A percentile compares a stretch with the other conserved stretches of the same genome.
Conservation (phyloP, 2,113 vertebrate genomes). For the Acinonyx jubatus region DNA sequence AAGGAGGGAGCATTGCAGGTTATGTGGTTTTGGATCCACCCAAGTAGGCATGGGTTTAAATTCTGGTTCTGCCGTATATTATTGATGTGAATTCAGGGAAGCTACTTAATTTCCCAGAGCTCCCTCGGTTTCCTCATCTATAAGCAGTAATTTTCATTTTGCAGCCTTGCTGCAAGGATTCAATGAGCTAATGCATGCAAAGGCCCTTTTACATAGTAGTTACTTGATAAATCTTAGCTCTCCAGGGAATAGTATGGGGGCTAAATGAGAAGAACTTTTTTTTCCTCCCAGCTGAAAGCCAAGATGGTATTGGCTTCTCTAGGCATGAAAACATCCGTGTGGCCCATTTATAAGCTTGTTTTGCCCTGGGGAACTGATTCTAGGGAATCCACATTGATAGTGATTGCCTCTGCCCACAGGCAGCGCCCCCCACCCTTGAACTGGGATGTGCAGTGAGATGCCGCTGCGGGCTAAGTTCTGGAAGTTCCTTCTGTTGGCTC, state of each 20-base stretch:
- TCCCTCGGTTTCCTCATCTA: neutral
- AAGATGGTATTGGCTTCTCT: neutral
- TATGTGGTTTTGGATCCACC: neutral
- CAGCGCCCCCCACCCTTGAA: neutral
- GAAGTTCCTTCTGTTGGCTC: neutral
- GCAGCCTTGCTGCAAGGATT: neutral
- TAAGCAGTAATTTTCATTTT: neutral
- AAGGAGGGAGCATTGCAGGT: neutral
- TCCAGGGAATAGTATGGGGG: neutral
- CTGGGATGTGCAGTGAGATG: neutral
- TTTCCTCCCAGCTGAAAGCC: neutral
- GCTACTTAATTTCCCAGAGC: neutral
- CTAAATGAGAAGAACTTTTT: neutral
- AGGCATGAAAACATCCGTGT: neutral
- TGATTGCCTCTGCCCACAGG: neutral
- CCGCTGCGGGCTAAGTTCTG: neutral
- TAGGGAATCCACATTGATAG: neutral
- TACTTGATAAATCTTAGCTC: neutral
- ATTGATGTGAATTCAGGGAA: neutral
- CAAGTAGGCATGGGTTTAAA: neutral
- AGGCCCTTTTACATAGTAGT: neutral
- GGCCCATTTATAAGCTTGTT: neutral
- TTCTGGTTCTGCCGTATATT: neutral
- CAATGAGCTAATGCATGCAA: neutral
- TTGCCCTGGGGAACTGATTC: neutral